Conservation (phyloP, 2,797 vertebrate species). For the Fistularia commersonii region DNA sequence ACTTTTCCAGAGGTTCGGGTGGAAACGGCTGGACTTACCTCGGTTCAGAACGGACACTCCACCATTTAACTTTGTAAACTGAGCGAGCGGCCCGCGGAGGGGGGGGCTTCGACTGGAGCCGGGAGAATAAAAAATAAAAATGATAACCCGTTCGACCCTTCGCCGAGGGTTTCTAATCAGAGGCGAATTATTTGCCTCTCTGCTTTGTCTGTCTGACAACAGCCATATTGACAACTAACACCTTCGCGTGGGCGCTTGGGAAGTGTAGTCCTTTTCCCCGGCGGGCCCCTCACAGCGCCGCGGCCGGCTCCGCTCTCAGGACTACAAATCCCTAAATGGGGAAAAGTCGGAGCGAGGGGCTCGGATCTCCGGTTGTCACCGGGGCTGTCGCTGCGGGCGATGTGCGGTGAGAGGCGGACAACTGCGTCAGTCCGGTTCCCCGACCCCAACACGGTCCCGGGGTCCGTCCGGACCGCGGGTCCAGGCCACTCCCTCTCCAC, state of each 20-base stretch:
- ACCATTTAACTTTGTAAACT: slow-evolving; percentile 61
- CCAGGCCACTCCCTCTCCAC: too few species aligned
- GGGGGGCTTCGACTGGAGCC: slow-evolving; percentile 25
- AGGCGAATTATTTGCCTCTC: slow-evolving; percentile 77
- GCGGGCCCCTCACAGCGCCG: slow-evolving; percentile 10
- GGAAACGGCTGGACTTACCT: slow-evolving; percentile 56
- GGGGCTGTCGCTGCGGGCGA: too few species aligned
- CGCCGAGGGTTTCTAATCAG: slow-evolving; percentile 74
- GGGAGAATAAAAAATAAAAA: slow-evolving; percentile 28
- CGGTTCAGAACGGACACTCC: slow-evolving; percentile 49
- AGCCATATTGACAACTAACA: slow-evolving; percentile 80
- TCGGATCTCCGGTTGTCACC: slow-evolving; percentile 57
- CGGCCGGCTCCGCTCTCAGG: slow-evolving; percentile 18
- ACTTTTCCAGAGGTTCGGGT: slow-evolving; percentile 34
- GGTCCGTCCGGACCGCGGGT: too few species aligned
- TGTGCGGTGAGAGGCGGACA: too few species aligned
- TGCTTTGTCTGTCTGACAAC: slow-evolving; percentile 85
- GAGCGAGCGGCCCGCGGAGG: slow-evolving; percentile 37
- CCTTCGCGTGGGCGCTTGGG: slow-evolving; percentile 64
- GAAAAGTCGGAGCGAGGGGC: slow-evolving; percentile 24
- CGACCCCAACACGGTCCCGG: too few species aligned
- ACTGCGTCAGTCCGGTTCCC: too few species aligned
- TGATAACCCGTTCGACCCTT: slow-evolving; percentile 65
- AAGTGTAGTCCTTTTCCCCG: slow-evolving; percentile 67
- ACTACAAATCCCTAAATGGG: slow-evolving; percentile 57